Percentiles rank a stretch among this genome's conserved stretches.
Evolutionary conservation across 2,797 vertebrate species (phyloP).

Genomic region (Notolabrus celidotus): DNA sequence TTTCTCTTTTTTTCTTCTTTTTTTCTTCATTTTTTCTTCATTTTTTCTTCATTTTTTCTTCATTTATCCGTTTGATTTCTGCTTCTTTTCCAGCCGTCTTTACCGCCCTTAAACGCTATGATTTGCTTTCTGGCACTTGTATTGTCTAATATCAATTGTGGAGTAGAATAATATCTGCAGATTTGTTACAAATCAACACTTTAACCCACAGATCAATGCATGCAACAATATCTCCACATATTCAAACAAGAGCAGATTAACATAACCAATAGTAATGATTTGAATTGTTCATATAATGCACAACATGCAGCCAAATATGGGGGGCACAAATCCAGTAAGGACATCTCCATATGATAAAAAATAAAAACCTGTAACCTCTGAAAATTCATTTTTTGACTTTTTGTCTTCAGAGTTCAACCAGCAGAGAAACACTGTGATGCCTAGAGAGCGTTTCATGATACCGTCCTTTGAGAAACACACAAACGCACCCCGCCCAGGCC

Average conservation of each 20-base stretch:
- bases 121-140: no score
- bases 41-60: no score
- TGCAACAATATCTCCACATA: no score
- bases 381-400: not conserved
- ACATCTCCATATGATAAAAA: not conserved
- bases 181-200: not conserved
- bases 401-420: slow-evolving; percentile 9
- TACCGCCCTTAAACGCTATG: no score
- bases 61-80: no score
- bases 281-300: no score
- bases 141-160: no score
- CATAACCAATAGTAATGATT: no score
- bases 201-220: not conserved
- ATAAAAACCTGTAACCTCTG: not conserved
- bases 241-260: no score
- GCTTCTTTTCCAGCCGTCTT: no score
- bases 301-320: not conserved
- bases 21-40: no score
- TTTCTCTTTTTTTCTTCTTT: no score
- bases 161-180: not conserved
- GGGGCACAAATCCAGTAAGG: not conserved
- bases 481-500: slow-evolving; percentile 54
- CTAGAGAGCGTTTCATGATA: slow-evolving; percentile 62
- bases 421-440: slow-evolving; percentile 49
- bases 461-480: slow-evolving; percentile 44